phyloP scores from a whole-genome alignment of 1,140 invertebrate species.

The Brachionus calyciflorus region DNA sequence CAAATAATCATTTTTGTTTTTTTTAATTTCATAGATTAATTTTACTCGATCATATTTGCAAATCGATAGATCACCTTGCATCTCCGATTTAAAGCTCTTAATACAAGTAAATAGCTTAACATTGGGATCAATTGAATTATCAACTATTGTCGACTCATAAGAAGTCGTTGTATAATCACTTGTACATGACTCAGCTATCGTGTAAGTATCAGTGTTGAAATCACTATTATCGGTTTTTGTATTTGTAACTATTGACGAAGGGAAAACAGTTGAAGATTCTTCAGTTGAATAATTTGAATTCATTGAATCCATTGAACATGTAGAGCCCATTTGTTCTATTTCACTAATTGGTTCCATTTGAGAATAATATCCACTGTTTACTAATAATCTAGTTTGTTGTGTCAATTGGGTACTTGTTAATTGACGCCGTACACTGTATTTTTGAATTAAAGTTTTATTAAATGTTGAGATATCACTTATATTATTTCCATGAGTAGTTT shows the following conservation, averaged over 20 bases:
- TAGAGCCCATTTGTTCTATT: background rate
- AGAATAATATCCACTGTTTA: conserved; percentile 15
- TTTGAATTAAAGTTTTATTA: background rate
- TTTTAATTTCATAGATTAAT: too few species aligned
- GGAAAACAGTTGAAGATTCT: background rate
- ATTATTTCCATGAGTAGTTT: conserved; percentile 1
- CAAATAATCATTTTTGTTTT: too few species aligned
- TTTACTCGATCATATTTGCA: too few species aligned
- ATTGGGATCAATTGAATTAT: too few species aligned
- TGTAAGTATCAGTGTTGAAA: too few species aligned
- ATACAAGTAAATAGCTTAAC: too few species aligned
- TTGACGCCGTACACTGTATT: background rate
- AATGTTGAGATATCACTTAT: background rate
- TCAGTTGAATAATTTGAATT: background rate
- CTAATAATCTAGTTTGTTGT: background rate
- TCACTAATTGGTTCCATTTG: conserved; percentile 13
- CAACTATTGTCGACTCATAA: too few species aligned
- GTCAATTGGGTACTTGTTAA: conserved; percentile 5
- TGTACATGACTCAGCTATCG: too few species aligned
- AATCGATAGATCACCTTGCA: too few species aligned
- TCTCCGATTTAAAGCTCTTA: too few species aligned
- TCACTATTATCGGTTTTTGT: background rate
- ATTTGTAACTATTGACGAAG: background rate
- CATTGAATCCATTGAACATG: background rate
- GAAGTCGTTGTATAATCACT: background rate